These are phyloP conservation scores for Muntiacus muntjak DNA, from an alignment of 2,113 vertebrate genomes.

Conservation along the genomic window DNA sequence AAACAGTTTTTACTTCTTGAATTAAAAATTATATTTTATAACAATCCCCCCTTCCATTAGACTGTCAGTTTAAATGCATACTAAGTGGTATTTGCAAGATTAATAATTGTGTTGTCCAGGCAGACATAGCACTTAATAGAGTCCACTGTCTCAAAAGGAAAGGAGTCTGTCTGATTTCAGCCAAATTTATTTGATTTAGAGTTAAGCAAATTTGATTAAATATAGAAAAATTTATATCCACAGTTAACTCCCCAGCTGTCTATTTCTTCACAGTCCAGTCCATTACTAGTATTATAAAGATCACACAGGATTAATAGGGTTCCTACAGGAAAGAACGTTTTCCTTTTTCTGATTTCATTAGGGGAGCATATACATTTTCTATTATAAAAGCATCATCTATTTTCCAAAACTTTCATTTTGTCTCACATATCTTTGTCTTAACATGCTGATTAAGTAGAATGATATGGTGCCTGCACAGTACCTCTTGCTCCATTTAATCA, in stretches of 20 bases:
- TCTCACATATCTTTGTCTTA: neutral
- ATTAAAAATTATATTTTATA: constrained; percentile 24
- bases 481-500: neutral
- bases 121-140: neutral
- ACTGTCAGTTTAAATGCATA: constrained; percentile 31
- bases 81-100: constrained; percentile 31
- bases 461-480: neutral
- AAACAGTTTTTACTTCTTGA: neutral
- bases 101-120: neutral
- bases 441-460: neutral
- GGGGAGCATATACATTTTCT: neutral
- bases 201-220: constrained; percentile 40
- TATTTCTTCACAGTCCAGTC: constrained; percentile 24
- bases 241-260: neutral
- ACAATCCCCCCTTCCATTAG: neutral
- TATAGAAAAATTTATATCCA: neutral
- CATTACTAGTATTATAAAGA: constrained; percentile 34
- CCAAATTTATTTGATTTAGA: constrained; percentile 45
- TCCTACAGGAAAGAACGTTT: neutral
- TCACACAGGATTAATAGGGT: neutral
- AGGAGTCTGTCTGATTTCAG: constrained; percentile 22
- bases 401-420: neutral
- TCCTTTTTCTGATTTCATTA: neutral
- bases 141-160: neutral
- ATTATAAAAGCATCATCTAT: neutral